Evolutionary conservation across 2,888 invertebrate genomes (phyloP), one percentile per base, ranked within the genome.

Genomic region (Poecilus cupreus): DNA sequence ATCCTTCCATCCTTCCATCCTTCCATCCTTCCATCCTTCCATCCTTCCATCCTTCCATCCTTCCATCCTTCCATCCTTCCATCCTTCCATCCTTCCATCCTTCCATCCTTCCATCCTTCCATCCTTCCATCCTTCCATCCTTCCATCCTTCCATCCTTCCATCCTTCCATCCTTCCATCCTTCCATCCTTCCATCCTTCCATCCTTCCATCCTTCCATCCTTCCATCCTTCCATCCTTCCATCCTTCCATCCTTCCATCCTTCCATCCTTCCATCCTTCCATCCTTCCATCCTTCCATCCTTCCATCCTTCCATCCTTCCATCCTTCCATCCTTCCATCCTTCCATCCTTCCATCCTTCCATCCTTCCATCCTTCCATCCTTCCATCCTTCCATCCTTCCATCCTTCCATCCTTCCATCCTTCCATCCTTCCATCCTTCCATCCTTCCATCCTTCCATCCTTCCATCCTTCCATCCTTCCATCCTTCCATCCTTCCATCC

Each of bases 21-120:
- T n/a, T 51, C 49, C 43, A 72, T n/a, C 18, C 37, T 37, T 20
- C 10, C 57, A 70, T 49, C 32, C 37, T 60, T 68, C 51, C 75
- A 70, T 82, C 64, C 43, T 74, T 43, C 82, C 82, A 70, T 76
- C 82, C 83, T 39, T 60, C 78, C 43, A 77, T 68, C 79, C 80
- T 82, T 82, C 82, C 83, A 82, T 82, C 82, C 83, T 83, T 84
- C 82, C 43, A 82, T 82, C 81, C 83, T 83, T 85, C 85, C 84
- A 18, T 77, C 57, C 46, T 79, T 43, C 20, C 20, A 6, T 22
- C 32, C 10, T 10, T 22, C 60, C 10, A 18, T 46, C 22, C 46
- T 20, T 16, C 46, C 49, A 37, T 68, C 26, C 46, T 5, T 39
- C 77, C 43, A 13, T 49, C 46, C 26, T 60, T 68, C 32, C 74